These are phyloP conservation scores for Melanogrammus aeglefinus DNA, from an alignment of 2,797 vertebrate genomes.

Conservation along the genomic window DNA sequence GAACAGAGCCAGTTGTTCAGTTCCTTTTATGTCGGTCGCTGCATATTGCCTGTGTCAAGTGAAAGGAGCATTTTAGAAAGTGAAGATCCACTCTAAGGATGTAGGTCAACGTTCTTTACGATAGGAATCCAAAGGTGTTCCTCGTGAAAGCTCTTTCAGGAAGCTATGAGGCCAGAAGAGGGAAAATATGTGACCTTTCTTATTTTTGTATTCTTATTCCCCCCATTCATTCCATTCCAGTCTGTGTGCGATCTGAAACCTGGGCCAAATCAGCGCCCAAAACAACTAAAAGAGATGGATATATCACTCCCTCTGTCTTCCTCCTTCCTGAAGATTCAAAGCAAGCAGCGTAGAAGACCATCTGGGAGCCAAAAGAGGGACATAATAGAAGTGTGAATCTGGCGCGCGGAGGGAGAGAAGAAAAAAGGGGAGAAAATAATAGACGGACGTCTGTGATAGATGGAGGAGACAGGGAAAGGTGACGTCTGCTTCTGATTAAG, in stretches of 20 bases:
- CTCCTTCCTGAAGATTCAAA: constrained; percentile 61
- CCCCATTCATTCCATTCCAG: constrained; percentile 28
- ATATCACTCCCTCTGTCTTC: constrained; percentile 32
- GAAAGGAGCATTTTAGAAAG: background rate
- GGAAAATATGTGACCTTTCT: constrained; percentile 24
- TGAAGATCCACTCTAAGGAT: background rate
- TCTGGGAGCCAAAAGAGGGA: constrained; percentile 63
- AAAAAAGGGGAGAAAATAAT: constrained; percentile 43
- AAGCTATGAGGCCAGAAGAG: constrained; percentile 29
- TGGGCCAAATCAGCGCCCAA: constrained; percentile 32
- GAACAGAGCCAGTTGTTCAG: constrained; percentile 36
- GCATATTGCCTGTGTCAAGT: constrained; percentile 37
- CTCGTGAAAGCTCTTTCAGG: constrained; percentile 48
- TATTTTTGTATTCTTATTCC: constrained; percentile 41
- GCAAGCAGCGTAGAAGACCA: constrained; percentile 57
- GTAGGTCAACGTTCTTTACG: constrained; percentile 29
- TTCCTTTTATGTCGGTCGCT: constrained; percentile 23
- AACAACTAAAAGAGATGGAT: constrained; percentile 49
- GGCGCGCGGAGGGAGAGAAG: constrained; percentile 41
- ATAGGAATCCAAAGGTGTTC: constrained; percentile 61
- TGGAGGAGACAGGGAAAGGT: constrained; percentile 44
- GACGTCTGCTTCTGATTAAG: constrained; percentile 69
- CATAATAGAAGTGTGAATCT: constrained; percentile 47
- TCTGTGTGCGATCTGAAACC: constrained; percentile 55
- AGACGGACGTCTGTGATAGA: constrained; percentile 54